Conservation (phyloP, 1,140 invertebrate species). For the Leptinotarsa undecemlineata region DNA sequence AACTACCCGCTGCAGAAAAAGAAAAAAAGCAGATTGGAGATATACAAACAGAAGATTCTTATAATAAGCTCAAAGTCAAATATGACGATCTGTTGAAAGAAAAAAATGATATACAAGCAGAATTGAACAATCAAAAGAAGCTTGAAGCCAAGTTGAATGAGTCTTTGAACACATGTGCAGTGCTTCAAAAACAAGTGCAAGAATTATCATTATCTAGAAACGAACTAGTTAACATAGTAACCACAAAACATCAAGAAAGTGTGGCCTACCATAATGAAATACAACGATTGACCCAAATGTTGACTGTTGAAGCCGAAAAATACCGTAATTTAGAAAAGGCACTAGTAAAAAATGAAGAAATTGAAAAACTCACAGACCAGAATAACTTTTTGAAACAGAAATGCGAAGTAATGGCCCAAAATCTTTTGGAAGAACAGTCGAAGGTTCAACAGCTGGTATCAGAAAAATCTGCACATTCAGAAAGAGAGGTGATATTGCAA, state of each 20-base stretch:
- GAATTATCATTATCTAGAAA: slow-evolving; percentile 66
- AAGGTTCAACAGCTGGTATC: slow-evolving; percentile 58
- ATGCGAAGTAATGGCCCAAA: slow-evolving; percentile 65
- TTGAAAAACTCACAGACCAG: slow-evolving; percentile 54
- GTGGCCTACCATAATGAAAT: slow-evolving; percentile 82
- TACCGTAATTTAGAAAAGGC: slow-evolving; percentile 42
- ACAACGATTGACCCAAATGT: slow-evolving; percentile 69
- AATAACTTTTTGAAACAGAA: slow-evolving; percentile 61
- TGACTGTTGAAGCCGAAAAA: slow-evolving; percentile 53
- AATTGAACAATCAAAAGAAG: slow-evolving; percentile 52
- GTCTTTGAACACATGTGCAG: slow-evolving; percentile 34
- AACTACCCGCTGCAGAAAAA: not conserved
- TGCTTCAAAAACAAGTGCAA: slow-evolving; percentile 55
- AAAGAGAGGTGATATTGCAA: slow-evolving; percentile 62
- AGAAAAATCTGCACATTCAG: slow-evolving; percentile 62
- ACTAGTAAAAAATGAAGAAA: slow-evolving; percentile 55
- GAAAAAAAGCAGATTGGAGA: not conserved
- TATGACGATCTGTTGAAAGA: slow-evolving; percentile 50
- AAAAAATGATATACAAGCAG: slow-evolving; percentile 51
- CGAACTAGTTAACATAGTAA: slow-evolving; percentile 74
- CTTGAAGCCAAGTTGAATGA: slow-evolving; percentile 23
- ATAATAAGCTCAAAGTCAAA: slow-evolving; percentile 48
- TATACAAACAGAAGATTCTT: not conserved
- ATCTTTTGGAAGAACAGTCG: slow-evolving; percentile 61
- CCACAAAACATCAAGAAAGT: slow-evolving; percentile 82